These are phyloP conservation scores for Suillia variegata DNA, from an alignment of 2,888 invertebrate species.

Conservation along the genomic window DNA sequence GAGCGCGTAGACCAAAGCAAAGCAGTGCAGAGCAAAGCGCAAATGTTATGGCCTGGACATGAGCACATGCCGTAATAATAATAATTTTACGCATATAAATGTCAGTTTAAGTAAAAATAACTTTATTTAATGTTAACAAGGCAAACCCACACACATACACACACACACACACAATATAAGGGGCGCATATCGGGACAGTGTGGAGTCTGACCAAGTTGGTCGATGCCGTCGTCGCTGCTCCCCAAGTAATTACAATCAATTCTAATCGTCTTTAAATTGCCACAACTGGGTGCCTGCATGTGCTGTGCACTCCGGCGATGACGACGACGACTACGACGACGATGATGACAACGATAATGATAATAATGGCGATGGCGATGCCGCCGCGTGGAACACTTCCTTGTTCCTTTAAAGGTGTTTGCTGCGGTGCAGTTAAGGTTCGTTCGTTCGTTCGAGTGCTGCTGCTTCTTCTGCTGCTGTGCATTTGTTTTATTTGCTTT, in stretches of 20 bases:
- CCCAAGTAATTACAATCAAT: slow-evolving; percentile 54
- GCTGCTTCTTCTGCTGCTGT: not conserved
- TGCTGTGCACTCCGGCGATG: too few species aligned
- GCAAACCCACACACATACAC: too few species aligned
- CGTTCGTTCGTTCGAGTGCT: not conserved
- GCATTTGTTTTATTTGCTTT: not conserved
- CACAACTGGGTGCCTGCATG: not conserved
- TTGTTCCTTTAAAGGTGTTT: slow-evolving; percentile 39
- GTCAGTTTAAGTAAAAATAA: slow-evolving; percentile 50
- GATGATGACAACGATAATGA: too few species aligned
- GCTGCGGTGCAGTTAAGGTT: not conserved
- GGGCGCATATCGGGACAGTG: not conserved
- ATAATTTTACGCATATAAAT: slow-evolving; percentile 43
- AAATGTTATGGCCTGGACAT: slow-evolving; percentile 27
- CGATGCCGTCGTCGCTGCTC: not conserved
- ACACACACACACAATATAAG: too few species aligned
- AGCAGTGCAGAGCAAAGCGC: not conserved
- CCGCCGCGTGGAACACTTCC: slow-evolving; percentile 33
- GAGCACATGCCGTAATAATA: slow-evolving; percentile 32
- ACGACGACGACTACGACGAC: too few species aligned
- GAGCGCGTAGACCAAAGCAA: too few species aligned
- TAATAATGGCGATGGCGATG: too few species aligned
- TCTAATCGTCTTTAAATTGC: slow-evolving; percentile 56
- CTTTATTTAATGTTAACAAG: slow-evolving; percentile 42
- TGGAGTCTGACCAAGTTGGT: not conserved